Base-by-base conservation (phyloP, 2,113 vertebrate genomes). In the Thomomys bottae region DNA sequence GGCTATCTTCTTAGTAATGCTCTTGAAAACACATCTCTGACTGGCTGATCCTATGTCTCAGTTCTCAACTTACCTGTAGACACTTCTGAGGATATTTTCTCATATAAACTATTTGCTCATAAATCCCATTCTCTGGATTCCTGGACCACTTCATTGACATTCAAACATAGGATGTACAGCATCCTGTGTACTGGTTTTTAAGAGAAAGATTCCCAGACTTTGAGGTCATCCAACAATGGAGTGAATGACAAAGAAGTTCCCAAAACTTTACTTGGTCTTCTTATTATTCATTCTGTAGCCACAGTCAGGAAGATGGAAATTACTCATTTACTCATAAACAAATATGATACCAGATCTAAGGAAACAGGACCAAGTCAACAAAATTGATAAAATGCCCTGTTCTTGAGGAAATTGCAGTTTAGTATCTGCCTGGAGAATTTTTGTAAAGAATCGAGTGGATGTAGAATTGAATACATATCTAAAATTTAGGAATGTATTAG, bases 51-150 rank as follows among this genome's bases (percentile, higher is more conserved):
- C 30, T 81, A 14, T 30, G 28, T 61, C 42, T 85, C 21, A 40
- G 21, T 66, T 71, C 15, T 70, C 21, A 75, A 17, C 21, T 73
- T n/a, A 61, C 3, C 57, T 23, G 18, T 26, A 59, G 24, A 24
- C 79, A 28, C 63, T 92, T 87, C 72, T 42, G n/a, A n/a, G 45
- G 18, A 64, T 34, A 67, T 20, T 88, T 90, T 78, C 84, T 72
- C 54, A 68, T 75, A 42, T 61, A 59, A 87, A 40, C 20, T 36
- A 61, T 24, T 18, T 34, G 17, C 6, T 5, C 32, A 89, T 38
- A 26, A 81, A 57, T 49, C 6, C n/a, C 61, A 28, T 23, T 76
- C 30, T 88, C n/a, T 28, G 59, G 59, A 24, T 40, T 83, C 28
- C 77, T 32, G n/a, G 15, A 15, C 82, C 59, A 57, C 83, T 72